Base-by-base conservation (phyloP, 2,113 vertebrate genomes). In the Rutilus rutilus region DNA sequence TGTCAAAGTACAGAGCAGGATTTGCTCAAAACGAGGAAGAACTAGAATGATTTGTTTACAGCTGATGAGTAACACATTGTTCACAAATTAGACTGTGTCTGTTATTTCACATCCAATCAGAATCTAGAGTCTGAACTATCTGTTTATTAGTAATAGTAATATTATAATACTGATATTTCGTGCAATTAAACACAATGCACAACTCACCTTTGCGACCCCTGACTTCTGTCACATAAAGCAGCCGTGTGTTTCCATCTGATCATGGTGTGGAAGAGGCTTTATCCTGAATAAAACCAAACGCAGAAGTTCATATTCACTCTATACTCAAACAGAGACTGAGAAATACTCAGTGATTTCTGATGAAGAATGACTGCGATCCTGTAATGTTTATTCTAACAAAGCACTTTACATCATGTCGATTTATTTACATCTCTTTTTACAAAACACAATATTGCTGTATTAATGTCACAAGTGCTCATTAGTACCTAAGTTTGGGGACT, bases 141-240 rank as follows among this genome's bases (percentile, higher is more conserved):
- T 7, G 65, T 36, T 69, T 69, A 52, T 52, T 15, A 52, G 15
- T 52, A 17, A 52, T 52, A 52, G 4, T 52, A 17, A 52, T 52
- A 52, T 15, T 5, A 69, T 21, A 21, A 69, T 19, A 54, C 5
- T 19, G 17, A 54, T 1, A 21, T 4, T 21, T 10, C 5, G 1
- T 23, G 5, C 23, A 39, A 71, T 39, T 2, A 7, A 67, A 19
- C 6, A 36, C 1, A 67, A 67, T 19, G 30, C 30, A 9, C 15
- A 3, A 67, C 65, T 91, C 82, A 92, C 93, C 89, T 92, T 89
- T 92, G 89, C 19, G 19, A 57, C 76, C 88, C 85, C 87, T 74
- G 65, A 82, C 54, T 83, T 27, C 85, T 83, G 90, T 92, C 81
- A 90, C 81, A 85, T 88, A 75, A 76, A 47, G 78, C 81, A 89